Percentiles rank a stretch among this genome's conserved stretches.
phyloP scores from a whole-genome alignment of 2,113 vertebrate species.

The Danionella cerebrum region DNA sequence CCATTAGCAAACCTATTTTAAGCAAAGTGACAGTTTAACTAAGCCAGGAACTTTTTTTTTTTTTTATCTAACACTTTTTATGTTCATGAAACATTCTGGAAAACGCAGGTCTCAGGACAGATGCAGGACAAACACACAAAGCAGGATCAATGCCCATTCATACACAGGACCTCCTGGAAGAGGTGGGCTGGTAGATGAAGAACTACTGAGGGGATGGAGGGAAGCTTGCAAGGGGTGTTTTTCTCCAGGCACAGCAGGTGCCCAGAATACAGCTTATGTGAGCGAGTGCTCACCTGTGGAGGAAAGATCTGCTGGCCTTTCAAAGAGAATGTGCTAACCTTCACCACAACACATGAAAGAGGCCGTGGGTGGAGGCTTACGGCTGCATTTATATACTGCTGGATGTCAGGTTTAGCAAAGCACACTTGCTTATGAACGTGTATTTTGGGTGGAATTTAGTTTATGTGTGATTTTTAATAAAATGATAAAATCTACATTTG shows the following conservation, averaged over 20 bases:
- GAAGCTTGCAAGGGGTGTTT: background rate
- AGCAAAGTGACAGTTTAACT: slow-evolving; percentile 29
- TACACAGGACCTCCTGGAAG: background rate
- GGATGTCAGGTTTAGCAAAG: background rate
- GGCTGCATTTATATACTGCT: slow-evolving; percentile 21
- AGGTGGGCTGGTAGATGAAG: background rate
- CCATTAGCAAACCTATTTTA: slow-evolving; percentile 30
- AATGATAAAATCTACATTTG: too few relatives aligned
- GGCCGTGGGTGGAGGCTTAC: background rate
- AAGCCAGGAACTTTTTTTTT: slow-evolving; percentile 58
- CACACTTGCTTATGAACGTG: background rate
- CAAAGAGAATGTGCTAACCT: slow-evolving; percentile 28
- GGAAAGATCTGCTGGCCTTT: slow-evolving; percentile 29
- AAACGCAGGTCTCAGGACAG: slow-evolving; percentile 32
- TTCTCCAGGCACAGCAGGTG: slow-evolving; percentile 27
- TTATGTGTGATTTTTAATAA: background rate
- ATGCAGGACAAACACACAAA: slow-evolving; percentile 26
- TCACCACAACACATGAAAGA: slow-evolving; percentile 30
- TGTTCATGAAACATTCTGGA: slow-evolving; percentile 54
- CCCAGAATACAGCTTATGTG: background rate
- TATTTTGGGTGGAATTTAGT: background rate
- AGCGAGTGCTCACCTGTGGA: background rate
- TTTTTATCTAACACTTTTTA: slow-evolving; percentile 57
- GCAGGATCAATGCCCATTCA: slow-evolving; percentile 34
- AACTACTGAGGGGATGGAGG: background rate